phyloP scores from a whole-genome alignment of 35 echinoderm and acorn worm species.

The Nesometra sesokonis region DNA sequence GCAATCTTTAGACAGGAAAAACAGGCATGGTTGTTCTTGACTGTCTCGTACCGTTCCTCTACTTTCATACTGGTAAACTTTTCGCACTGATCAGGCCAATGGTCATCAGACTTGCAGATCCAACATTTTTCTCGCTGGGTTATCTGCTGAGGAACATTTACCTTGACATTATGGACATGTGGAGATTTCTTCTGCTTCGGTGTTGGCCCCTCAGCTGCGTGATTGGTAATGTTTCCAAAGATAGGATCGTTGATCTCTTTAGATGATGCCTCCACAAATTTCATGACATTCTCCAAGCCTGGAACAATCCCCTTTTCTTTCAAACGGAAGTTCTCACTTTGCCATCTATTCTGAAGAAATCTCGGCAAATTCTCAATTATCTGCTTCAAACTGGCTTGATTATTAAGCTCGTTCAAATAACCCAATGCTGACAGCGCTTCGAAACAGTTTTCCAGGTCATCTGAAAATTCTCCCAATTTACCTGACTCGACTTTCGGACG shows the following conservation, averaged over 20 bases:
- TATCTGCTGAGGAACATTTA: neutral
- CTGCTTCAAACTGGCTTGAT: neutral
- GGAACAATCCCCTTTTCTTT: neutral
- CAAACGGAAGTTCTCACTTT: neutral
- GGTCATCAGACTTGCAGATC: constrained; percentile 15
- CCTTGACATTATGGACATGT: neutral
- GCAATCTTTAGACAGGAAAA: constrained; percentile 32
- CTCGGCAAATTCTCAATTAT: neutral
- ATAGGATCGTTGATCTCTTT: constrained; percentile 14
- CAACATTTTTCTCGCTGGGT: neutral
- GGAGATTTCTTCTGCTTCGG: neutral
- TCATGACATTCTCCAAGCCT: neutral
- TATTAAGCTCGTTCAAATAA: constrained; percentile 15
- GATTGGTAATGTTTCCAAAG: neutral
- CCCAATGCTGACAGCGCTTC: neutral
- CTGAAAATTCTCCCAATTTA: neutral
- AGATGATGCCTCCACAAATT: constrained; percentile 3
- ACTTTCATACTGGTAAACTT: neutral
- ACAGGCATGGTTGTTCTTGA: constrained; percentile 17
- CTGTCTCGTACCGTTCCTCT: too few species aligned
- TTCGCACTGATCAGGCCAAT: constrained; percentile 34
- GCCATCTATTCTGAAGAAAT: constrained; percentile 9
- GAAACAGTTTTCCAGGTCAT: neutral
- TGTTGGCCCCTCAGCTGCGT: neutral
- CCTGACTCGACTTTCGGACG: neutral